Evolutionary conservation across 1,140 invertebrate species (phyloP).

Genomic region (Drosophila nikananu): DNA sequence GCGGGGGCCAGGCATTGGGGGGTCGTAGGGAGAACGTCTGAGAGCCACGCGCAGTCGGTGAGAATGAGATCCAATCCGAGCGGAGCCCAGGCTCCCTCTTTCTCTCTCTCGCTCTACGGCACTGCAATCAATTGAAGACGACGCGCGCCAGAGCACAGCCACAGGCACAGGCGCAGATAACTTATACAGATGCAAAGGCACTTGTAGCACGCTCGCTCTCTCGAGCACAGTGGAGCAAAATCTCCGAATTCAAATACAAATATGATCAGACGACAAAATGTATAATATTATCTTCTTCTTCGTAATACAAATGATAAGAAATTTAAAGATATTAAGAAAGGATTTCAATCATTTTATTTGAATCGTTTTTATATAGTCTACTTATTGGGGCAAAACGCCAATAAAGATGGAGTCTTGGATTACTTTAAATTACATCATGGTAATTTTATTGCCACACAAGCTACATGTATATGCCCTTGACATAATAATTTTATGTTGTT

Average conservation of each 20-base stretch:
- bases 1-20: constrained; percentile 9
- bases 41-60: constrained; percentile 71
- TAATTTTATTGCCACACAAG: too few species aligned
- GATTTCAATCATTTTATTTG: neutral
- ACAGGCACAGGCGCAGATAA: constrained; percentile 23
- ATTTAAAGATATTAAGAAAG: neutral
- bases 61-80: constrained; percentile 62
- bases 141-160: constrained; percentile 76
- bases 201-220: constrained; percentile 44
- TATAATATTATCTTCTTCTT: neutral
- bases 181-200: constrained; percentile 38
- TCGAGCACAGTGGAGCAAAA: constrained; percentile 53
- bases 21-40: constrained; percentile 31
- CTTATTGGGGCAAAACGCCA: neutral
- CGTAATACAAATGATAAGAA: neutral
- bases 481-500: too few species aligned
- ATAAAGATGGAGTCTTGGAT: neutral
- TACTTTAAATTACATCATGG: neutral
- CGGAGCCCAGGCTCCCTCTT: constrained; percentile 44
- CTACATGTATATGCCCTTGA: too few species aligned
- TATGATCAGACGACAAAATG: neutral
- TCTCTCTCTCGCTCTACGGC: constrained; percentile 30
- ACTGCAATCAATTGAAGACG: constrained; percentile 77
- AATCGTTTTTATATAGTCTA: neutral
- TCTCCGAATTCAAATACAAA: too few species aligned